Conservation (phyloP, 1,140 invertebrate species). For the Drosophila neocordata region DNA sequence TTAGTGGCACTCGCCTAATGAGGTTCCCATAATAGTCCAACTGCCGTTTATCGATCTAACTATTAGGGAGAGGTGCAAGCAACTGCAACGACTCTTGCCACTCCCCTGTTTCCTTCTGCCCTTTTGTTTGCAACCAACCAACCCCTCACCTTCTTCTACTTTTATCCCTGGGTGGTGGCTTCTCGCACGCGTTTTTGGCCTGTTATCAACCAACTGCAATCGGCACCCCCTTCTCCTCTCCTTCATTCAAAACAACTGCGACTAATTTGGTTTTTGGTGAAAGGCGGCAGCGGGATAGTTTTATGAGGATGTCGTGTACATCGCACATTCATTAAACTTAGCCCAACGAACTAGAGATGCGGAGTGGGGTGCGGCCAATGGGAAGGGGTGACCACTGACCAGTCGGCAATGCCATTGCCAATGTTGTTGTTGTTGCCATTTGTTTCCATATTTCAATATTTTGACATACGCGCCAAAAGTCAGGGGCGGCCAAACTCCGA, state of each 20-base stretch:
- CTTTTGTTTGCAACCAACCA: background rate
- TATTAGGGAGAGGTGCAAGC: slow-evolving; percentile 19
- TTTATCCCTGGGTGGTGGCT: background rate
- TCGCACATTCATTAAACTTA: slow-evolving; percentile 75
- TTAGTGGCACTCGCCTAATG: slow-evolving; percentile 57
- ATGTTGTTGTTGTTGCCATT: slow-evolving; percentile 47
- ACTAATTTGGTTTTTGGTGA: slow-evolving; percentile 68
- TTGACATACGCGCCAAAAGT: slow-evolving; percentile 74
- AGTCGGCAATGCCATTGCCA: slow-evolving; percentile 23
- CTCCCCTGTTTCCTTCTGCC: slow-evolving; percentile 9
- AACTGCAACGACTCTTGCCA: slow-evolving; percentile 18
- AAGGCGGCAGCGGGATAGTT: slow-evolving; percentile 41
- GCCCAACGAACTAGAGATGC: slow-evolving; percentile 18
- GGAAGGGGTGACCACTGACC: slow-evolving; percentile 25
- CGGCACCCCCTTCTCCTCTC: slow-evolving; percentile 20
- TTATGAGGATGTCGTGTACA: slow-evolving; percentile 76
- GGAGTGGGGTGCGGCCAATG: background rate
- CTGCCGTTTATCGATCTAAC: slow-evolving; percentile 45
- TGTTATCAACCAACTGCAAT: slow-evolving; percentile 64
- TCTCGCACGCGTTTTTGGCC: slow-evolving; percentile 20
- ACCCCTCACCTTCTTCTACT: no score
- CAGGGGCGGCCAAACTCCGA: slow-evolving; percentile 30
- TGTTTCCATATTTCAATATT: slow-evolving; percentile 79
- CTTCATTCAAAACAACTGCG: slow-evolving; percentile 43
- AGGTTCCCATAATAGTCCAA: slow-evolving; percentile 31